Conservation (phyloP, 2,113 vertebrate genomes). For the Phodopus roborovskii region DNA sequence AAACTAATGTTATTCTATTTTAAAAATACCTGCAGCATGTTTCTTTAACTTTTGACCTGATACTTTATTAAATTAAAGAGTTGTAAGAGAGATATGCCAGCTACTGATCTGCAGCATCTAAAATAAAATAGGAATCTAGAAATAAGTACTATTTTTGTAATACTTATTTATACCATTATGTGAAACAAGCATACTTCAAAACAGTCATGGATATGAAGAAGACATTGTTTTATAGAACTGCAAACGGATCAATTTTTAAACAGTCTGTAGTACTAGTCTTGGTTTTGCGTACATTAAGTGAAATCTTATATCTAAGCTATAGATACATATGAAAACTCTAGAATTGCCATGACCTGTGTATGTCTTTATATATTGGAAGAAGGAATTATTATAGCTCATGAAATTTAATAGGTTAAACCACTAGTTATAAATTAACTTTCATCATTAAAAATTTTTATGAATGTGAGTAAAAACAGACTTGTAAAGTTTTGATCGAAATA, state of each 20-base stretch:
- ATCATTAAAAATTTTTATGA: not conserved
- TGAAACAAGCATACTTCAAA: not conserved
- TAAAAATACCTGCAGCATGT: slow-evolving; percentile 28
- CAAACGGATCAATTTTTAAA: not conserved
- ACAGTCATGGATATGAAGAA: not conserved
- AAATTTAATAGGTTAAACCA: not conserved
- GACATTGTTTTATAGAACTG: not conserved
- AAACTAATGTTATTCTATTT: slow-evolving; percentile 54
- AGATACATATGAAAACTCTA: not conserved
- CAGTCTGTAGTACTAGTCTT: not conserved
- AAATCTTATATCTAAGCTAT: not conserved
- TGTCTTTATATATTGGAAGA: not conserved
- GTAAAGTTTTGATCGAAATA: slow-evolving; percentile 15
- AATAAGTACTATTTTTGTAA: not conserved
- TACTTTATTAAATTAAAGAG: not conserved
- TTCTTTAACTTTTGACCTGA: slow-evolving; percentile 59
- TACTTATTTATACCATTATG: not conserved
- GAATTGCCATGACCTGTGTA: not conserved
- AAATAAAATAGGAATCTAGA: not conserved
- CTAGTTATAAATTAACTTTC: not conserved
- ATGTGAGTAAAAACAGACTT: not conserved
- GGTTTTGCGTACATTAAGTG: not conserved
- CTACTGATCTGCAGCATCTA: not conserved
- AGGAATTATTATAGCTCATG: not conserved
- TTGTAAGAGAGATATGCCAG: not conserved